phyloP scores from a whole-genome alignment of 2,888 invertebrate species.

The Lissonota sp. region DNA sequence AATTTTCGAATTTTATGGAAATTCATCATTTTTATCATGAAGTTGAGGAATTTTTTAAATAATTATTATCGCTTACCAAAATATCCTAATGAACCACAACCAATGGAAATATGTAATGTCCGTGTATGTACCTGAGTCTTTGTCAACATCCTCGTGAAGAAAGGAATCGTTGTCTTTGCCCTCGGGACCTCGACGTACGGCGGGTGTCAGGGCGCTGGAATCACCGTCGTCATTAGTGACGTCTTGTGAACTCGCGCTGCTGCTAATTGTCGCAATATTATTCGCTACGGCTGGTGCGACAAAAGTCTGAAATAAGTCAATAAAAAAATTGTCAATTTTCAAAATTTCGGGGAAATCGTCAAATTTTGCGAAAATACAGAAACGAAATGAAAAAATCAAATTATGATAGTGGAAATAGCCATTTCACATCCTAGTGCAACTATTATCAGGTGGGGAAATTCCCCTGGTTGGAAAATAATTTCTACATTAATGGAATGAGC shows the following conservation, averaged over 20 bases:
- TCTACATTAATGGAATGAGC: no score
- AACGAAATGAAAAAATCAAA: neutral
- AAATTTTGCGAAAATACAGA: neutral
- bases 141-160: conserved; percentile 86
- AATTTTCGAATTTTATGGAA: no score
- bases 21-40: neutral
- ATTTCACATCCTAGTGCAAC: no score
- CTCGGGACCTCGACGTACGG: conserved; percentile 90
- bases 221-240: conserved; percentile 75
- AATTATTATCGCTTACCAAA: conserved; percentile 53
- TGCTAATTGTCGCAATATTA: conserved; percentile 73
- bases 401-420: neutral
- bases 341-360: no score
- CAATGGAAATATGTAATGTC: conserved; percentile 75
- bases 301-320: conserved; percentile 73
- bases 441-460: no score
- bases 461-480: no score
- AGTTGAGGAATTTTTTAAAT: neutral
- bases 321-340: neutral
- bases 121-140: conserved; percentile 84
- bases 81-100: conserved; percentile 80
- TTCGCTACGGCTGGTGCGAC: conserved; percentile 72
- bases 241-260: conserved; percentile 73
- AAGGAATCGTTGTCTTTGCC: conserved; percentile 92
- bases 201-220: conserved; percentile 78